Base-by-base conservation (phyloP, 1,140 invertebrate species). In the Dermatophagoides farinae region DNA sequence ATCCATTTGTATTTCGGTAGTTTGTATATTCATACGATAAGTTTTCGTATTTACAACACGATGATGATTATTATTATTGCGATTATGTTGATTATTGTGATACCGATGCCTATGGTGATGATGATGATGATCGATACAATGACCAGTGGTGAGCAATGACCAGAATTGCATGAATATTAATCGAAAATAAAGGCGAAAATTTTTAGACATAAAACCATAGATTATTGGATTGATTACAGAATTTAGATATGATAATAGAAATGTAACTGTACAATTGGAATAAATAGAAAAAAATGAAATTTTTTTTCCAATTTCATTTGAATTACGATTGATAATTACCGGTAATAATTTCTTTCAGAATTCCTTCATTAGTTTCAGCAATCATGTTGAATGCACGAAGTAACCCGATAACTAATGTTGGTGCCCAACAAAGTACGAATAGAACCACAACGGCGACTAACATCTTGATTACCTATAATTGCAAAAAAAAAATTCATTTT, bases 191-290 rank as follows among this genome's bases (percentile, higher is more conserved):
- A 82, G 75, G 52, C 83, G 72, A 71, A 86, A 86, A 71, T 81
- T 83, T 66, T 80, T 80, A 4, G 83, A 85, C 80, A 86, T 84
- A 70, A 85, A 85, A 25, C 82, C 83, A 68, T 86, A 86, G 10
- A 85, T 76, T 47, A 85, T 77, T 10, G 83, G 83, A 72, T 86
- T 85, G 61, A 85, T 77, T 67, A 82, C 85, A 68, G 82, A 82
- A 70, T 83, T 82, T 60, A 82, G 79, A 41, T 83, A 83, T 4
- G 80, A 78, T 72, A 82, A 73, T 25, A 81, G 67, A 63, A 79
- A 77, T 65, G 83, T 81, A 14, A 75, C 70, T 60, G 25, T 22
- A 18, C n/a, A n/a, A n/a, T n/a, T n/a, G n/a, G n/a, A n/a, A n/a
- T n/a, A n/a, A n/a, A n/a, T 2, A 43, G 4, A 16, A 58, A n/a